These are phyloP conservation scores for Drosophila siamana DNA, from an alignment of 2,888 invertebrate species.

Conservation along the genomic window DNA sequence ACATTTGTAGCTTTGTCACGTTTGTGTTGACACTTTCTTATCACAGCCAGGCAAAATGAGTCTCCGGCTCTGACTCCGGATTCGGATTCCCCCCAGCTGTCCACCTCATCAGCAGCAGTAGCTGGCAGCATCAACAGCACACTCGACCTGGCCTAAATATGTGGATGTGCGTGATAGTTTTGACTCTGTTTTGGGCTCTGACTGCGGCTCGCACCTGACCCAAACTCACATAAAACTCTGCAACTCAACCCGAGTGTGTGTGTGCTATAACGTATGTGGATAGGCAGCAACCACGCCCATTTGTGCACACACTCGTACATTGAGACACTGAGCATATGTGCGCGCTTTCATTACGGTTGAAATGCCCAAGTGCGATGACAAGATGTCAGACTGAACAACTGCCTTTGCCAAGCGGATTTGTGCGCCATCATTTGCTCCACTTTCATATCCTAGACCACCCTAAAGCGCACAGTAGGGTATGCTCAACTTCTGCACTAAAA, in stretches of 20 bases:
- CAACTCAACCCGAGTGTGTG: constrained; percentile 31
- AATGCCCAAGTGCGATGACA: constrained; percentile 36
- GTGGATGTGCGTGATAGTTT: constrained; percentile 78
- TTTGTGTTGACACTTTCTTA: constrained; percentile 82
- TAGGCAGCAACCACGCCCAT: constrained; percentile 14
- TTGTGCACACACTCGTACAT: constrained; percentile 51
- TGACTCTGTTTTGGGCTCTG: constrained; percentile 53
- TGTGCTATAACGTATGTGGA: constrained; percentile 8
- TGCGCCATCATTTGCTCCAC: constrained; percentile 8
- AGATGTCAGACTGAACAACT: constrained; percentile 38
- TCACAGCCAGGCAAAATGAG: constrained; percentile 68
- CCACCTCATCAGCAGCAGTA: background rate
- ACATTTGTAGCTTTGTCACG: constrained; percentile 82
- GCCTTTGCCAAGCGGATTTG: constrained; percentile 17
- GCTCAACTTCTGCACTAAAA: background rate
- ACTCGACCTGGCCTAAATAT: constrained; percentile 71
- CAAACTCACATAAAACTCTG: constrained; percentile 37
- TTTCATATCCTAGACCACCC: background rate
- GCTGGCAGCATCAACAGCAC: constrained; percentile 6
- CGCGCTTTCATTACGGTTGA: constrained; percentile 55
- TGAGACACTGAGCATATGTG: constrained; percentile 1
- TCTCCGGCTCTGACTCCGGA: constrained; percentile 31
- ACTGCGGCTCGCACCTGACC: constrained; percentile 66
- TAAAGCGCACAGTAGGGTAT: background rate
- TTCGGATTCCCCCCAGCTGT: constrained; percentile 16